Conservation (phyloP, 1,140 invertebrate genomes). For the Drosophila guanche region DNA sequence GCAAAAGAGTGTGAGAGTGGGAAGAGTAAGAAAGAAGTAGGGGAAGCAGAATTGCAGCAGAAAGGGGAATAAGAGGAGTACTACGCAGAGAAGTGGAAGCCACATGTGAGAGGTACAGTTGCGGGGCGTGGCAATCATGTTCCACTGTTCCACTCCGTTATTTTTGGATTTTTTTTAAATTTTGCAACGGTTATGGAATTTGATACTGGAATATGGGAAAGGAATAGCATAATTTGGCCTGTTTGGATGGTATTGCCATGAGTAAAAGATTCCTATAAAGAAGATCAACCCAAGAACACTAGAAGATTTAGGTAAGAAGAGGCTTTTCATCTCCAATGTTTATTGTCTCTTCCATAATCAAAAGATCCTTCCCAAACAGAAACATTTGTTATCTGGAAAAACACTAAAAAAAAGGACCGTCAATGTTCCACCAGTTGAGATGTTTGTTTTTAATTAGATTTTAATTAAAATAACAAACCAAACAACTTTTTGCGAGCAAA, state of each 20-base stretch:
- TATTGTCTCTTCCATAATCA: too few relatives aligned
- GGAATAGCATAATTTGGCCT: too few relatives aligned
- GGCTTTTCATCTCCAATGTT: too few relatives aligned
- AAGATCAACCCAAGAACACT: too few relatives aligned
- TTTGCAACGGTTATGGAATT: slow-evolving; percentile 1
- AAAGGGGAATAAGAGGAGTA: not conserved
- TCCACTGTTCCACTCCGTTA: slow-evolving; percentile 1
- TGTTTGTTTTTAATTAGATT: slow-evolving; percentile 63
- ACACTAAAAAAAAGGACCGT: not conserved
- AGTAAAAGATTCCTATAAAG: too few relatives aligned
- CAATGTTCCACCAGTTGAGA: slow-evolving; percentile 1
- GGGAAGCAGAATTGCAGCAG: slow-evolving; percentile 13
- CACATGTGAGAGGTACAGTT: slow-evolving; percentile 63
- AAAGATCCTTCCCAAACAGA: not conserved
- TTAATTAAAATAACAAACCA: slow-evolving; percentile 65
- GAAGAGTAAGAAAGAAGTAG: slow-evolving; percentile 45
- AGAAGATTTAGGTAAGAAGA: too few relatives aligned
- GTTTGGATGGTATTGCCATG: too few relatives aligned
- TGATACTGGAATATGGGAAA: too few relatives aligned
- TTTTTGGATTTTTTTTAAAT: not conserved
- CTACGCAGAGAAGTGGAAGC: slow-evolving; percentile 12
- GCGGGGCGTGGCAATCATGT: slow-evolving; percentile 55
- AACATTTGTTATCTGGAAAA: too few relatives aligned
- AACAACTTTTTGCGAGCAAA: slow-evolving; percentile 42
- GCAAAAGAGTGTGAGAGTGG: slow-evolving; percentile 36